Percentiles rank a stretch among this genome's conserved stretches.
phyloP scores from a whole-genome alignment of 2,113 vertebrate species.

The Empidonax traillii region DNA sequence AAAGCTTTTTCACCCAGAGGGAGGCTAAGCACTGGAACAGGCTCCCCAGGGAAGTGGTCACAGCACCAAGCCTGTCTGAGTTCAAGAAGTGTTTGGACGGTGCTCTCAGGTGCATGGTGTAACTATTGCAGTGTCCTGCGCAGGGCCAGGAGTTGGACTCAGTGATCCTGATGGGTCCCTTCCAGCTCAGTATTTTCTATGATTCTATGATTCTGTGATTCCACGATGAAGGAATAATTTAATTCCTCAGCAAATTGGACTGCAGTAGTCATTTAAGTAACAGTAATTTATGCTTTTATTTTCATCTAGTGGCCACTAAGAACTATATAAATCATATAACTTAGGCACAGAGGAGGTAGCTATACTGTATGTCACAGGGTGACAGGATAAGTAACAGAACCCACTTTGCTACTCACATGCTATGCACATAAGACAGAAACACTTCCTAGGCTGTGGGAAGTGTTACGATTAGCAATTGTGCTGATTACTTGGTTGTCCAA shows the following conservation, averaged over 20 bases:
- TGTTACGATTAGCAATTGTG: neutral
- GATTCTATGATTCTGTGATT: neutral
- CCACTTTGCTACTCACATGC: neutral
- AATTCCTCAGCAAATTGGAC: neutral
- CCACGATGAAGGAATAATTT: neutral
- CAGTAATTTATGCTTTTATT: neutral
- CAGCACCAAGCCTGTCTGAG: neutral
- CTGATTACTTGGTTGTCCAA: slow-evolving; percentile 3
- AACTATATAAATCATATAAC: neutral
- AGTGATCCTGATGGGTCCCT: neutral
- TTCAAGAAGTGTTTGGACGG: neutral
- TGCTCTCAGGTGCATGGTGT: neutral
- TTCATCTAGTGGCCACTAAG: neutral
- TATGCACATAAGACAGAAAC: neutral
- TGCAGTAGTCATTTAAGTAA: neutral
- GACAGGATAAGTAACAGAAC: neutral
- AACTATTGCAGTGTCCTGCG: neutral
- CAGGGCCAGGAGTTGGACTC: neutral
- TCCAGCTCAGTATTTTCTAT: neutral
- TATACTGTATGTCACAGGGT: neutral
- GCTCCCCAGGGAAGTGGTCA: neutral
- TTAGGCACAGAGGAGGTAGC: neutral
- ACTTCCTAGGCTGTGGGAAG: neutral
- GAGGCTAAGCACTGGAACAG: neutral
- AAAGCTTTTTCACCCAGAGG: neutral